Conservation (phyloP, 2,797 vertebrate genomes). For the Phylloscopus collybita region DNA sequence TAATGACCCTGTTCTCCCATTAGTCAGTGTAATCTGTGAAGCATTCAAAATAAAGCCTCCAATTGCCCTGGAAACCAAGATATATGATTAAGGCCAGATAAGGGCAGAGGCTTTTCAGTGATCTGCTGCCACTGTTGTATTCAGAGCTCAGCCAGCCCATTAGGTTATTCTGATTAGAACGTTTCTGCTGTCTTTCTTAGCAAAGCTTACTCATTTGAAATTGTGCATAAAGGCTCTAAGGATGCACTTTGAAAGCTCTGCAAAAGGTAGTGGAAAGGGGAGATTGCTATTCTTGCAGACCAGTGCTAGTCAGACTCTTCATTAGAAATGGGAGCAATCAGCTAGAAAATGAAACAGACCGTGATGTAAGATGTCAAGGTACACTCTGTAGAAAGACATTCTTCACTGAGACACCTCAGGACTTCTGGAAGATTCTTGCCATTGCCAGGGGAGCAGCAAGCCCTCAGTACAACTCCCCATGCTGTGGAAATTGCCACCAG, state of each 20-base stretch:
- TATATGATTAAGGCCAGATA: neutral
- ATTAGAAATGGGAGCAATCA: neutral
- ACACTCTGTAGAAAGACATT: neutral
- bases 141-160: neutral
- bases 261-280: neutral
- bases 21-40: neutral
- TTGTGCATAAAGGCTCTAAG: neutral
- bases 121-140: neutral
- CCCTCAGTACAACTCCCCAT: neutral
- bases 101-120: neutral
- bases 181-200: neutral
- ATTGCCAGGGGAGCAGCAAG: neutral
- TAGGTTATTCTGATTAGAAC: neutral
- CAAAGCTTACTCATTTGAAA: neutral
- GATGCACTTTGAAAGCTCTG: neutral
- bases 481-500: neutral
- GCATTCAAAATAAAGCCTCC: neutral
- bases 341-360: neutral
- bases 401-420: neutral
- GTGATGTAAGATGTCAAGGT: neutral
- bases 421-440: conserved; percentile 19
- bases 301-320: neutral
- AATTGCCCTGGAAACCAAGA: conserved; percentile 16
- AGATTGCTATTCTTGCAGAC: neutral
- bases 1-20: neutral